Evolutionary conservation across 2,113 vertebrate species (phyloP), one percentile per base, ranked within the genome.

Genomic region (Prochilodus magdalenae): DNA sequence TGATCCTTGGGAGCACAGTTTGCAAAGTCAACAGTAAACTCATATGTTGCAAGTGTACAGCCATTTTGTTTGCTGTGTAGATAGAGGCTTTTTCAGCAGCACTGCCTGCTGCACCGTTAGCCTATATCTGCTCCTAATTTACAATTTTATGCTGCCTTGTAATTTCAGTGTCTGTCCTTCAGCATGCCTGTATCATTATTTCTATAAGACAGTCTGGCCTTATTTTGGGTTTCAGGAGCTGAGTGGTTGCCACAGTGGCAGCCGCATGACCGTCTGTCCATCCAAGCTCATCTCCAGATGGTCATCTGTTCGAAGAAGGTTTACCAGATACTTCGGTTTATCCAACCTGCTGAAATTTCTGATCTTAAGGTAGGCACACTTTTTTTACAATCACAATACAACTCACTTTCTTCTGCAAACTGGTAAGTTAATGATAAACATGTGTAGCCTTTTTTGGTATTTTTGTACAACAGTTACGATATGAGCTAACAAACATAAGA

Each of bases 201-300:
- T n/a, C 55, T n/a, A 57, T n/a, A 22, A n/a, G 5, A 73, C 29
- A 51, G 13, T 63, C 53, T 36, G n/a, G 55, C 2, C 33, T 62
- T 62, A 57, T 75, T 60, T 59, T 20, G 27, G 29, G 29, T 75
- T 24, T 53, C 24, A 83, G 87, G 86, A 76, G 72, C 75, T 86
- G 91, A 85, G 85, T 0, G 82, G 92, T 93, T 93, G 90, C 93
- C 91, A 85, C 89, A 84, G 87, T 88, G 91, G 90, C 92, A 86
- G 89, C 84, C 88, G 87, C 91, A 86, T 88, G 86, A 87, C 89
- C 66, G 77, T 79, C 0, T 73, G 88, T 89, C 86, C 81, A 80
- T 91, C 88, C 74, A 15, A 4, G 75, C 60, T 78, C 3, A 62
- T 85, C 80, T 76, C 10, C 11, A 62, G 40, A 63, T 66, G 78